Conservation (phyloP, 1,140 invertebrate genomes). For the Apis florea region DNA sequence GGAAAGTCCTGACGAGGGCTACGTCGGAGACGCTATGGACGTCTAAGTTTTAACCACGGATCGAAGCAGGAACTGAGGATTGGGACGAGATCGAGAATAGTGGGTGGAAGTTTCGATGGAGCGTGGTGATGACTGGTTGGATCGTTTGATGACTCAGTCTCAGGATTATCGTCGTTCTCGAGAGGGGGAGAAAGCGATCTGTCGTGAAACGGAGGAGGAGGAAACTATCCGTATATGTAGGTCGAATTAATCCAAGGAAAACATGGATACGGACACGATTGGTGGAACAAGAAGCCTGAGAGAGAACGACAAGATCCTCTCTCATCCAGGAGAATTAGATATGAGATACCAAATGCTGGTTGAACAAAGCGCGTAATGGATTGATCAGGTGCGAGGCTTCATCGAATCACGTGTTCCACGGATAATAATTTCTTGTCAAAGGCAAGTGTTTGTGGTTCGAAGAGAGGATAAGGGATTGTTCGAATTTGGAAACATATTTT, state of each 20-base stretch:
- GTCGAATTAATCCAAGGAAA: slow-evolving; percentile 54
- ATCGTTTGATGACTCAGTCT: neutral
- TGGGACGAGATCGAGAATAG: neutral
- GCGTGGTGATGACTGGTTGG: neutral
- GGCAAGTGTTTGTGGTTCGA: neutral
- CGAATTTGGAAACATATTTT: neutral
- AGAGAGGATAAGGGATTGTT: too few relatives aligned
- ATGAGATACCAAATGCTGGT: slow-evolving; percentile 38
- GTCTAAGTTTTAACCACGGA: slow-evolving; percentile 68
- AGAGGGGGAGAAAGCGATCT: neutral
- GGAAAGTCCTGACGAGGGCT: slow-evolving; percentile 93
- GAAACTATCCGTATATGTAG: slow-evolving; percentile 2
- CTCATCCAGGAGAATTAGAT: slow-evolving; percentile 16
- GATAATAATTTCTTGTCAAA: slow-evolving; percentile 45
- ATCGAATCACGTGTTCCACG: slow-evolving; percentile 31
- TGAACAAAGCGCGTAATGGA: slow-evolving; percentile 60
- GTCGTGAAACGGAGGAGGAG: slow-evolving; percentile 15
- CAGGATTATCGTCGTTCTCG: neutral
- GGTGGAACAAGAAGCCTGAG: slow-evolving; percentile 42
- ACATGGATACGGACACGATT: slow-evolving; percentile 46
- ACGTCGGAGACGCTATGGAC: slow-evolving; percentile 87
- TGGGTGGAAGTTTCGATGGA: neutral
- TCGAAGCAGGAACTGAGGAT: too few relatives aligned
- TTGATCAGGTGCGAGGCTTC: slow-evolving; percentile 54
- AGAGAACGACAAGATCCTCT: neutral